Base-by-base conservation (phyloP, 2,888 invertebrate genomes). In the Agrotis clavis region DNA sequence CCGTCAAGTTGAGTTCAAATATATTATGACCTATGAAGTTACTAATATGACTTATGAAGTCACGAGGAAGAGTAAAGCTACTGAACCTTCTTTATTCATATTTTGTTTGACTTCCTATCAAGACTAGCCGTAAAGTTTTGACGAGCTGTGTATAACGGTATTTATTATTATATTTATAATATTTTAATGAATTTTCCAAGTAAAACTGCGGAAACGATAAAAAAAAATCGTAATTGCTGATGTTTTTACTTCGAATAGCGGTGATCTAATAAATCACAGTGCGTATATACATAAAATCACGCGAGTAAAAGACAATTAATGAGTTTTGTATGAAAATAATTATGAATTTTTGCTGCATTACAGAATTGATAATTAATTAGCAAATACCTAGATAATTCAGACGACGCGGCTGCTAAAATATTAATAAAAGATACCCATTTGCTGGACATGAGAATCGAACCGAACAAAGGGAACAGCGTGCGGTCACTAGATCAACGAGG, bases 101-200 rank as follows among this genome's bases (percentile, higher is more conserved):
- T 61, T 56, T 45, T 11, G 7, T 21, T n/a, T 47, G 14, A 9
- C 18, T 45, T 13, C 48, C 9, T 66, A 48, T 63, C 41, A 53
- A 48, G 9, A 25, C 53, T 64, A 48, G 25, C 21, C 19, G 48
- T 74, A 54, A 65, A 57, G 14, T 14, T 64, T 41, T 67, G 35
- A 77, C 68, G 57, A 41, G 19, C 53, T 41, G 14, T 19, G 41
- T 56, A 51, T 47, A 74, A 41, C 80, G 56, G 67, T 51, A 65
- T 48, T 57, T 45, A 62, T 65, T 62, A 62, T 56, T 57, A 51
- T 72, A 80, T 74, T 67, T 74, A 25, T 74, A 65, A 53, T 47
- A 45, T 63, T 79, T 51, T 67, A 2, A 68, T 69, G 25, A 18
- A 45, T 80, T 64, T 77, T 79, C 51, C 14, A 16, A 61, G n/a